Base-by-base conservation (phyloP, 2,113 vertebrate genomes). In the Campylomormyrus numenius region DNA sequence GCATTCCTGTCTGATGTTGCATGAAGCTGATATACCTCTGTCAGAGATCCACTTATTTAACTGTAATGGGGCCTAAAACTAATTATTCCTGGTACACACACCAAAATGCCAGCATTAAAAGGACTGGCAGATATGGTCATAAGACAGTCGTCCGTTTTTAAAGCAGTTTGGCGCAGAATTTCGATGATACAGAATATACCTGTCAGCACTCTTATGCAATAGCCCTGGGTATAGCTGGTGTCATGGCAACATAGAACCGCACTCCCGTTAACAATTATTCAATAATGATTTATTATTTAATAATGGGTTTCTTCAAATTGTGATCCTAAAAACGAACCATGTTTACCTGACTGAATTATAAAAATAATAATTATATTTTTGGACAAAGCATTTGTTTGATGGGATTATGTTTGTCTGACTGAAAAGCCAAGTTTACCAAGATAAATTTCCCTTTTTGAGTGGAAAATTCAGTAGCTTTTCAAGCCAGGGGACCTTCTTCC, bases 161-260 rank as follows among this genome's bases (percentile, higher is more conserved):
- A 49, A 87, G 9, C 85, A 87, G 85, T 27, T 56, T 50, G 27
- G 85, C 5, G 2, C n/a, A 87, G 50, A 87, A 87, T 53, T 46
- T 85, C 31, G 10, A 53, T 87, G 50, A 35, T 19, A 53, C 50
- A 39, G 19, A 42, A 50, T 27, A 74, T 49, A 89, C 21, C 27
- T 77, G 58, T 89, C 45, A 35, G 17, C 45, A 24, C 62, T 45
- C 9, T 49, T 48, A 74, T 89, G 62, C n/a, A 89, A 74, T 4
- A 89, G 70, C 74, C 80, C 27, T 56, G 66, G 77, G 19, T 56
- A 77, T 52, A 89, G 70, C 70, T 42, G 74, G 74, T 89, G 70
- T 50, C 88, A 56, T 42, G 35, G 49, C 74, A 89, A 84, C 88
- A 45, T 7, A 80, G 74, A 74, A 84, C 80, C 50, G 3, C 85